Conservation (phyloP, 2,113 vertebrate species). For the Laticauda laticaudata region DNA sequence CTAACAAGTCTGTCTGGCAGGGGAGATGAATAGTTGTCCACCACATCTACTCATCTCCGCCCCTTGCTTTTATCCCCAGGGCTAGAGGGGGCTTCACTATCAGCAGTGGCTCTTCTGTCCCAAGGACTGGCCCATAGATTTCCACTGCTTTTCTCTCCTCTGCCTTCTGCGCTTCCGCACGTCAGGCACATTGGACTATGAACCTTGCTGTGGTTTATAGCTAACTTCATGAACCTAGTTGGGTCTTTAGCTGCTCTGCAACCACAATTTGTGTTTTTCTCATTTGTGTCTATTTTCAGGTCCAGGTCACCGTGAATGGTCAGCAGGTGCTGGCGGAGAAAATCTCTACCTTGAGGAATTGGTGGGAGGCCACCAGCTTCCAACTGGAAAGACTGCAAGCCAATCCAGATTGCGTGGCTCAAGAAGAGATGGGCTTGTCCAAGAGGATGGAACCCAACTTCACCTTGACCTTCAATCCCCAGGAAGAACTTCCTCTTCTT, state of each 20-base stretch:
- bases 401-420: slow-evolving; percentile 72
- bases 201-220: background rate
- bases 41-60: too few relatives aligned
- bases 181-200: background rate
- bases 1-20: too few relatives aligned
- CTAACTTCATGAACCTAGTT: background rate
- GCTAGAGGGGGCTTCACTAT: too few relatives aligned
- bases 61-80: too few relatives aligned
- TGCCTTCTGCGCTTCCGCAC: too few relatives aligned
- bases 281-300: slow-evolving; percentile 55
- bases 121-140: too few relatives aligned
- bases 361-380: slow-evolving; percentile 93
- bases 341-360: slow-evolving; percentile 73
- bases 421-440: slow-evolving; percentile 78
- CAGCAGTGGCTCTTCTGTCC: too few relatives aligned
- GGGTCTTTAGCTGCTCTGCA: background rate
- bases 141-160: too few relatives aligned
- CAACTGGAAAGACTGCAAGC: slow-evolving; percentile 84
- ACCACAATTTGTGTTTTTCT: background rate
- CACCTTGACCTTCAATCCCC: slow-evolving; percentile 76
- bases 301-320: slow-evolving; percentile 73
- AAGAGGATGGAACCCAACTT: slow-evolving; percentile 76
- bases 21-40: too few relatives aligned
- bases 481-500: slow-evolving; percentile 48
- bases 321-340: slow-evolving; percentile 69